Conservation (phyloP, 2,797 vertebrate genomes). For the Perodicticus potto region DNA sequence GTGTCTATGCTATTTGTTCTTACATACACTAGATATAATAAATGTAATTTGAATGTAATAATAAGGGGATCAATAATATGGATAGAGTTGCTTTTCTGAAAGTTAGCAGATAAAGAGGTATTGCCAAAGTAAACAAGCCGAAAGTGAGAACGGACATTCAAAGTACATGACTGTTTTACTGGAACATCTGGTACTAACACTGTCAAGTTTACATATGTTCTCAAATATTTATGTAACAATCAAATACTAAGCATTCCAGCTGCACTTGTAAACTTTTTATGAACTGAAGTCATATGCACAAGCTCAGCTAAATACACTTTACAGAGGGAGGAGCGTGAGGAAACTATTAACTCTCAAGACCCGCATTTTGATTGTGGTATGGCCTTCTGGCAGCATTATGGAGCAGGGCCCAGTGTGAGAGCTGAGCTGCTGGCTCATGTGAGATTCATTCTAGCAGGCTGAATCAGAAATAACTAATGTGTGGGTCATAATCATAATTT, state of each 20-base stretch:
- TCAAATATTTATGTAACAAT: slow-evolving; percentile 81
- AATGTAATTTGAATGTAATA: slow-evolving; percentile 58
- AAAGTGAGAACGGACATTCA: slow-evolving; percentile 73
- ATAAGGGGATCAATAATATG: slow-evolving; percentile 34
- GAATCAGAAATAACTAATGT: slow-evolving; percentile 27
- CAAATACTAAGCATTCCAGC: slow-evolving; percentile 79
- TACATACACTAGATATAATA: slow-evolving; percentile 31
- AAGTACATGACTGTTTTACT: slow-evolving; percentile 65
- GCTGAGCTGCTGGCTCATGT: not conserved
- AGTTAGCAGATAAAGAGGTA: slow-evolving; percentile 67
- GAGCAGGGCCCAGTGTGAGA: not conserved
- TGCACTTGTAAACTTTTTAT: slow-evolving; percentile 82
- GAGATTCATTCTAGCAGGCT: not conserved
- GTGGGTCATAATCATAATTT: not conserved
- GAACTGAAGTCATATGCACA: slow-evolving; percentile 79
- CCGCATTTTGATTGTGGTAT: not conserved
- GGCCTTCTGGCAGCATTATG: slow-evolving; percentile 20
- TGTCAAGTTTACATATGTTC: slow-evolving; percentile 72
- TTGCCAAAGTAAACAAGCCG: slow-evolving; percentile 71
- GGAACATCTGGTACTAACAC: slow-evolving; percentile 81
- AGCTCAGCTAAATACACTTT: slow-evolving; percentile 68
- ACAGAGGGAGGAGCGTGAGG: slow-evolving; percentile 68
- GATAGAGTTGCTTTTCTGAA: slow-evolving; percentile 63
- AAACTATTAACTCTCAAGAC: slow-evolving; percentile 71
- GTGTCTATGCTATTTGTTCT: slow-evolving; percentile 37